These are phyloP conservation scores for Gallinago paraguaiae DNA, from an alignment of 2,113 vertebrate species.

Conservation along the genomic window DNA sequence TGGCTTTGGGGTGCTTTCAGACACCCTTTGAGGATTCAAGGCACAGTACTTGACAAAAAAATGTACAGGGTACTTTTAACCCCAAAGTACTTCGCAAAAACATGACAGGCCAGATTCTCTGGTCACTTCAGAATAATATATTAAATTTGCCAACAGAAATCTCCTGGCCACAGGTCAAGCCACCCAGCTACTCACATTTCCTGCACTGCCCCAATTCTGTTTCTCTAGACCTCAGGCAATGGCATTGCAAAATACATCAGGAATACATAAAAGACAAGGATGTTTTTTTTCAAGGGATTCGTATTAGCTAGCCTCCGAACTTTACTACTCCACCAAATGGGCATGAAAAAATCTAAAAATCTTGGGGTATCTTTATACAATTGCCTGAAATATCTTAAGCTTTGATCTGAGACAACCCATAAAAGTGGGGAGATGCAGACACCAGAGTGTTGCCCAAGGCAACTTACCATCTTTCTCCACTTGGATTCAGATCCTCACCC, in stretches of 20 bases:
- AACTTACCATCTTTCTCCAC: background rate
- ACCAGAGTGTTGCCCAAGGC: background rate
- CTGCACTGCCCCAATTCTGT: background rate
- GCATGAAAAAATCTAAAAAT: background rate
- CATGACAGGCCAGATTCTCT: background rate
- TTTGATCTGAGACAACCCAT: background rate
- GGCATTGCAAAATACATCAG: background rate
- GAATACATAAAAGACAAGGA: background rate
- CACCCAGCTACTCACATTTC: background rate
- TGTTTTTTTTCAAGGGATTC: background rate
- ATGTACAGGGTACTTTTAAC: background rate
- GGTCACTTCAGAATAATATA: background rate
- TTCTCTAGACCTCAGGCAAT: background rate
- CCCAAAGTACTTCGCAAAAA: background rate
- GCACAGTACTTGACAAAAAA: background rate
- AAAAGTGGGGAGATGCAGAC: background rate
- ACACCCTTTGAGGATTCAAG: background rate
- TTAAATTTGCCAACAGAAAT: background rate
- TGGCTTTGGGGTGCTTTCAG: background rate
- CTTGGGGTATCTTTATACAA: background rate
- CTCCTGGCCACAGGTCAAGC: background rate
- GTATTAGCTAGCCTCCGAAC: background rate
- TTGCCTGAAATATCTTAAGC: background rate
- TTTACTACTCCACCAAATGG: background rate
- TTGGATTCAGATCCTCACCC: background rate